Conservation (phyloP, 2,797 vertebrate species). For the Oophaga sylvatica region DNA sequence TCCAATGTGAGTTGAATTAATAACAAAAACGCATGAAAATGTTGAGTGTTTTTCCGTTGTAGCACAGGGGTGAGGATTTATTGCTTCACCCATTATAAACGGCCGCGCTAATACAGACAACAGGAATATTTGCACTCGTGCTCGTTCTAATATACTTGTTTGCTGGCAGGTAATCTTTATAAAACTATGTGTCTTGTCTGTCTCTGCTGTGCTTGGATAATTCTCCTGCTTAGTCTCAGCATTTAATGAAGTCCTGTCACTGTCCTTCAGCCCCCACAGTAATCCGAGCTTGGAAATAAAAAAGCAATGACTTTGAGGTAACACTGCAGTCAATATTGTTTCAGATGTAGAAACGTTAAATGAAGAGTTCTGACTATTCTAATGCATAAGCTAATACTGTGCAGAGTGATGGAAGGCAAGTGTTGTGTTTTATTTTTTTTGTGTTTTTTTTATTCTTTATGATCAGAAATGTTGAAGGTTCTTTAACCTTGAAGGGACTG, state of each 20-base stretch:
- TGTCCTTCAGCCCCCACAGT: constrained; percentile 52
- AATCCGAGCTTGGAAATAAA: constrained; percentile 51
- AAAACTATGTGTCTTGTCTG: constrained; percentile 23
- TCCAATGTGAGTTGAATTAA: not conserved
- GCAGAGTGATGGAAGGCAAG: not conserved
- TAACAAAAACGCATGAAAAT: not conserved
- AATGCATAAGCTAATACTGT: not conserved
- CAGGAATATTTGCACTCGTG: not conserved
- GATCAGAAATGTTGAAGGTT: too few relatives aligned
- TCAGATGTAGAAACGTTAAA: constrained; percentile 16
- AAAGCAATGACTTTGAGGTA: constrained; percentile 48
- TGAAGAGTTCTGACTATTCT: not conserved
- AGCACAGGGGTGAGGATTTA: too few relatives aligned
- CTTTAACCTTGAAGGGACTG: too few relatives aligned
- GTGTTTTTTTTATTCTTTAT: too few relatives aligned
- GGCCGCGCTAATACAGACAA: not conserved
- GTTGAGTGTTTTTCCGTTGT: not conserved
- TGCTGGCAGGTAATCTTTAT: constrained; percentile 54
- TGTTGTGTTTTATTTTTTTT: not conserved
- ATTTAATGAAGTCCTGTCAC: constrained; percentile 56
- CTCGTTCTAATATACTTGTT: constrained; percentile 19
- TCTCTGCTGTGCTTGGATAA: constrained; percentile 40
- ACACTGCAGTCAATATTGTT: constrained; percentile 49
- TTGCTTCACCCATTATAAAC: not conserved
- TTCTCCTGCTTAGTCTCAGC: constrained; percentile 50